Evolutionary conservation across 2,888 invertebrate genomes (phyloP), one percentile per base, ranked within the genome.

Genomic region (Toxonevra muliebris): DNA sequence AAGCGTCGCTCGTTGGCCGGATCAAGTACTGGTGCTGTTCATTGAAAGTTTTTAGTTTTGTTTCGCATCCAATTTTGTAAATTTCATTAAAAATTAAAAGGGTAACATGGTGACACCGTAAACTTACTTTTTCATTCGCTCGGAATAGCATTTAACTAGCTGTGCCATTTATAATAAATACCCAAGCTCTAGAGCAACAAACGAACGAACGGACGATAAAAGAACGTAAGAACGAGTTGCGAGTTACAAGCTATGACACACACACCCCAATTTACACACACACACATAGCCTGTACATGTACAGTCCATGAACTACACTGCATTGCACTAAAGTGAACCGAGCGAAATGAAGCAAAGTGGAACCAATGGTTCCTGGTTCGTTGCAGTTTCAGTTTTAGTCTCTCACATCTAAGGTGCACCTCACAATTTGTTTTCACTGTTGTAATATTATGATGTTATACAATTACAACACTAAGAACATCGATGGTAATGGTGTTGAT

Each of bases 11-110:
- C 15, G 61, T 40, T 45, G 3, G 53, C 42, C 15, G 40, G 11
- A 52, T 40, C 41, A 45, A 60, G 19, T 48, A 20, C 30, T 30
- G 30, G 30, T 30, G 30, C 30, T 7, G 7, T 54, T 54, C 52
- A 63, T 63, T 63, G 30, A 54, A 54, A 63, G 41, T 15, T 55
- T 62, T 54, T 55, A 19, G 55, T 55, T 55, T 50, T 40, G 63
- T 13, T 30, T 41, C 63, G 42, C 40, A 42, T 54, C 54, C 43
- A 54, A 40, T 45, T 45, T 45, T 54, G 41, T 20, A 63, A 55
- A 53, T 54, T 53, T 62, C 19, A 55, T 63, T 55, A 55, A 55
- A 43, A 45, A 43, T 55, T 63, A 20, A 63, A 55, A 42, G 13
- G 42, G 30, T 42, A 61, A 15, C 19, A 40, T n/a, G 20, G 52